Conservation (phyloP, 2,888 invertebrate genomes). For the Digitonthophagus gazella region DNA sequence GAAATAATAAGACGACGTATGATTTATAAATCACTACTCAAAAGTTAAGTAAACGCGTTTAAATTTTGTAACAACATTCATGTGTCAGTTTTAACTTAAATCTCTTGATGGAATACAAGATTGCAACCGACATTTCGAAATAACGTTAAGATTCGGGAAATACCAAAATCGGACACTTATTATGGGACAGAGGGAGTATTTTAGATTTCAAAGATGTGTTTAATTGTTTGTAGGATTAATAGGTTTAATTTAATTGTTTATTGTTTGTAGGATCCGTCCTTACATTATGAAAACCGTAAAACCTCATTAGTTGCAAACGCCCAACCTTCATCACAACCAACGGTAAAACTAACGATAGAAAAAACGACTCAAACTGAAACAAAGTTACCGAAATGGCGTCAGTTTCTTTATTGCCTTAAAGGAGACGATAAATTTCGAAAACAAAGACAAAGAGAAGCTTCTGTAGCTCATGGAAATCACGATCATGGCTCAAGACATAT, state of each 20-base stretch:
- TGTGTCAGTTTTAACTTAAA: too few relatives aligned
- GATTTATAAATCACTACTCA: too few relatives aligned
- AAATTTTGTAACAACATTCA: too few relatives aligned
- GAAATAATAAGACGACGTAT: too few relatives aligned
- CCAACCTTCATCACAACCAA: slow-evolving; percentile 33
- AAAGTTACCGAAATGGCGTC: slow-evolving; percentile 72
- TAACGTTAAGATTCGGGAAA: too few relatives aligned
- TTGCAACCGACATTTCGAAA: too few relatives aligned
- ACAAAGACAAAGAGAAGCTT: slow-evolving; percentile 72
- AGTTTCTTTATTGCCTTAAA: slow-evolving; percentile 76
- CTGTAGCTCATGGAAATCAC: slow-evolving; percentile 45
- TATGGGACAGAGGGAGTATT: too few relatives aligned
- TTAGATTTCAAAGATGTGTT: too few relatives aligned
- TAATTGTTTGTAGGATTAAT: too few relatives aligned
- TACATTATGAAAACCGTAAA: slow-evolving; percentile 47
- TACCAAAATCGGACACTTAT: too few relatives aligned
- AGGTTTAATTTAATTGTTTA: neutral
- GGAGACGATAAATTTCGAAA: slow-evolving; percentile 75
- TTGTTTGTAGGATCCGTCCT: slow-evolving; percentile 49
- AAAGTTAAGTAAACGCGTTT: too few relatives aligned
- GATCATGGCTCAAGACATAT: slow-evolving; percentile 61
- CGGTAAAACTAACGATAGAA: slow-evolving; percentile 69
- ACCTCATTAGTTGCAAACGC: slow-evolving; percentile 37
- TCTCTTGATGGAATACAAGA: too few relatives aligned
- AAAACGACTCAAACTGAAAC: slow-evolving; percentile 80